Base-by-base conservation (phyloP, 2,797 vertebrate genomes). In the Cossypha heuglini region DNA sequence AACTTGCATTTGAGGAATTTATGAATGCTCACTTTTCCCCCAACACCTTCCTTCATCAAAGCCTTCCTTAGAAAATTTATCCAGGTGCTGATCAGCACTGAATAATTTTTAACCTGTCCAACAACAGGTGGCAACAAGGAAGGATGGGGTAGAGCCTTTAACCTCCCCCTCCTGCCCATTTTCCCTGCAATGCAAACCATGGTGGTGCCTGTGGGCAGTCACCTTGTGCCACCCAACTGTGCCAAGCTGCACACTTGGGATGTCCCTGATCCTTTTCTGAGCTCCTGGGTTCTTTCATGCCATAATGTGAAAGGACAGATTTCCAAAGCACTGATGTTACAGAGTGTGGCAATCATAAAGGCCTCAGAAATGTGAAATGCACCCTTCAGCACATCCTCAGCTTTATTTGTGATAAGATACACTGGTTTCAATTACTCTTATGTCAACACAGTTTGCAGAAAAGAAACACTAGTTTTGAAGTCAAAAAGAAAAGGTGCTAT, bases 161-260 rank as follows among this genome's bases (percentile, higher is more conserved):
- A n/a, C 8, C 4, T 61, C 13, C 14, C 15, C 8, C 10, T 57
- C 48, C 42, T 62, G 25, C 26, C 33, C 8, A 2, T 31, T 40
- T 25, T 87, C 21, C 51, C 5, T 93, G 18, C 26, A 22, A 2
- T 49, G 35, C 38, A 72, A 76, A 35, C 69, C 38, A 3, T 20
- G 22, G 64, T 45, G 37, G 24, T 71, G 45, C 52, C 45, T 71
- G 42, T 25, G 55, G 55, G 42, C 55, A 68, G 42, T 16, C 1
- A 2, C 3, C 0, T 11, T 20, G 18, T 77, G 61, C 46, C 46
- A 22, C 62, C 37, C 42, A 11, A 0, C 19, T 0, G 0, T 42
- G 54, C 69, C 69, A 35, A 26, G 20, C 0, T 38, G 9, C 28
- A n/a, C 29, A 6, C 4, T 38, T 57, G 49, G 42, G 20, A 25